Percentiles rank a stretch among this genome's conserved stretches.
Conservation (phyloP, 2,888 invertebrate genomes). For the Chironomus riparius region DNA sequence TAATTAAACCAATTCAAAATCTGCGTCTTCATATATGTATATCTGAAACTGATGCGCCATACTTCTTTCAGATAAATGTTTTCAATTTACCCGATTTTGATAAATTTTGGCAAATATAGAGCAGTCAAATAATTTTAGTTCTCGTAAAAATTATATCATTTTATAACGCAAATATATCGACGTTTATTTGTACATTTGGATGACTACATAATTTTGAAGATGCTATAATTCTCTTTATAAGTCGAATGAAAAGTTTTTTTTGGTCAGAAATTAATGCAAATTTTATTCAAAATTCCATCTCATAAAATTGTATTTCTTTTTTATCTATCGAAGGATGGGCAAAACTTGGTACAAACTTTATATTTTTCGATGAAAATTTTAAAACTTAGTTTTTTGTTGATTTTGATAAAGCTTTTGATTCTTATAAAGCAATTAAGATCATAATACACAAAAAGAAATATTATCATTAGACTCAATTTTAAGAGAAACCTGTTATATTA, state of each 20-base stretch:
- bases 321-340: no score
- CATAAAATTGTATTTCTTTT: neutral
- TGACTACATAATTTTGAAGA: no score
- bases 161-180: neutral
- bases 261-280: neutral
- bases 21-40: neutral
- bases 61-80: neutral
- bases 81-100: neutral
- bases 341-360: no score
- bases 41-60: neutral
- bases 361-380: no score
- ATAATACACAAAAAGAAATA: no score
- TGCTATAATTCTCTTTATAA: no score
- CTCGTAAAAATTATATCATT: neutral
- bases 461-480: no score
- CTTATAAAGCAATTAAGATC: no score
- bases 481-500: no score
- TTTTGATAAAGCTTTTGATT: no score
- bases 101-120: neutral
- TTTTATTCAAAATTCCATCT: neutral
- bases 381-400: no score
- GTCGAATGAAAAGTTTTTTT: no score
- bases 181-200: neutral
- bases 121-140: neutral
- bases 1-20: constrained; percentile 1